phyloP scores from a whole-genome alignment of 2,113 vertebrate species.

The Podilymbus podiceps region DNA sequence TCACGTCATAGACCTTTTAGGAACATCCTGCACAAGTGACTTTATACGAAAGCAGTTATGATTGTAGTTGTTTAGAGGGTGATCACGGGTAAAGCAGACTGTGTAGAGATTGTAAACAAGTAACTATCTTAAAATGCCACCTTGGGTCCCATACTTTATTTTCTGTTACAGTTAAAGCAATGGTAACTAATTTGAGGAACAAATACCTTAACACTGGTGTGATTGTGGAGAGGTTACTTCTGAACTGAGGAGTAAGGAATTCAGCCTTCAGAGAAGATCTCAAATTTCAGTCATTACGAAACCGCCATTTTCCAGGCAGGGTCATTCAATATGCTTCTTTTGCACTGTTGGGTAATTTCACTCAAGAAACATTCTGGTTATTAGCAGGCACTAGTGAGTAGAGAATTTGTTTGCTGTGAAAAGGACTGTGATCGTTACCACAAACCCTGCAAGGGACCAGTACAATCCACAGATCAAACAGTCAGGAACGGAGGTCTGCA shows the following conservation, averaged over 20 bases:
- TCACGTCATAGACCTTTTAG: background rate
- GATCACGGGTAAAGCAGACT: background rate
- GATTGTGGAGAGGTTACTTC: background rate
- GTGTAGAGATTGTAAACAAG: background rate
- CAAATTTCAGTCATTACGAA: background rate
- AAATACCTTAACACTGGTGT: background rate
- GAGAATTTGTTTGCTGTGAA: background rate
- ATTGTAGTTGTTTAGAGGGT: background rate
- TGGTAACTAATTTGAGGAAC: background rate
- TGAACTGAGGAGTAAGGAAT: background rate
- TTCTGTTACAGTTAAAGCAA: background rate
- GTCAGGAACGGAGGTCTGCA: background rate
- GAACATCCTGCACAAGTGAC: background rate
- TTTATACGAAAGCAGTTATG: background rate
- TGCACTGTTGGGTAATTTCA: background rate
- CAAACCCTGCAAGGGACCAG: background rate
- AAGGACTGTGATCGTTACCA: background rate
- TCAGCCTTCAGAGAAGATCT: background rate
- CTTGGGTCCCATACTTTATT: background rate
- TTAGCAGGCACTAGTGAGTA: background rate
- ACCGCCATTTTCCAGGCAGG: background rate
- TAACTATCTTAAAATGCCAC: background rate
- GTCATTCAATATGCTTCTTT: background rate
- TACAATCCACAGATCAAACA: background rate
- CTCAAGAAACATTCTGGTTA: background rate